phyloP scores from a whole-genome alignment of 2,113 vertebrate species.

The Pachyramphus minor region DNA sequence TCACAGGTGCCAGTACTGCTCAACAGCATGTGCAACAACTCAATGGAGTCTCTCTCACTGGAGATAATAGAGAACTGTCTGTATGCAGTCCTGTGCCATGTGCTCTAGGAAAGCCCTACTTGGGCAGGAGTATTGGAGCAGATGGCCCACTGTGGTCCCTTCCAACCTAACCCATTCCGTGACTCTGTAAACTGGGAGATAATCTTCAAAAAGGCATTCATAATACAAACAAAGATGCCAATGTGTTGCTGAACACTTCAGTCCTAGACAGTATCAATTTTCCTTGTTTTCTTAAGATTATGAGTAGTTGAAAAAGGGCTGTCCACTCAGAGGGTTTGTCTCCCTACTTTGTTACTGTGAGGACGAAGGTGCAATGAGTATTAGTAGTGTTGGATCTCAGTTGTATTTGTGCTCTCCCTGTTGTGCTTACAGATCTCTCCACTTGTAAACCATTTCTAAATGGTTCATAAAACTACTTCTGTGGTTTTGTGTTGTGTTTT shows the following conservation, averaged over 20 bases:
- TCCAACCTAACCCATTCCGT: neutral
- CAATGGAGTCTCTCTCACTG: neutral
- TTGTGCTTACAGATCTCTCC: neutral
- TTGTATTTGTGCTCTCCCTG: neutral
- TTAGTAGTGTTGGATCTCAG: neutral
- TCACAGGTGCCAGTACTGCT: accelerated
- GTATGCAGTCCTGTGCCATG: neutral
- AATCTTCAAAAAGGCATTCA: neutral
- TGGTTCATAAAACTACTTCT: neutral
- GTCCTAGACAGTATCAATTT: neutral
- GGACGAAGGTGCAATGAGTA: neutral
- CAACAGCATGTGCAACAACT: neutral
- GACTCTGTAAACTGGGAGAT: neutral
- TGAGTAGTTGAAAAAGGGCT: accelerated
- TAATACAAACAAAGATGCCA: neutral
- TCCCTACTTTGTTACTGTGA: neutral
- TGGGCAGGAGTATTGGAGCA: neutral
- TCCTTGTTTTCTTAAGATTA: neutral
- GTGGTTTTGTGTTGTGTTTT: neutral
- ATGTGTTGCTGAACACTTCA: neutral
- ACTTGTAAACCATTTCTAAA: neutral
- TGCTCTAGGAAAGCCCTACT: neutral
- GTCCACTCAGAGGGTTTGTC: neutral
- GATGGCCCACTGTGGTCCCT: neutral
- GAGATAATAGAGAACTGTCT: neutral